These are phyloP conservation scores for Andrena chrysosceles DNA, from an alignment of 2,888 invertebrate species.

Conservation along the genomic window DNA sequence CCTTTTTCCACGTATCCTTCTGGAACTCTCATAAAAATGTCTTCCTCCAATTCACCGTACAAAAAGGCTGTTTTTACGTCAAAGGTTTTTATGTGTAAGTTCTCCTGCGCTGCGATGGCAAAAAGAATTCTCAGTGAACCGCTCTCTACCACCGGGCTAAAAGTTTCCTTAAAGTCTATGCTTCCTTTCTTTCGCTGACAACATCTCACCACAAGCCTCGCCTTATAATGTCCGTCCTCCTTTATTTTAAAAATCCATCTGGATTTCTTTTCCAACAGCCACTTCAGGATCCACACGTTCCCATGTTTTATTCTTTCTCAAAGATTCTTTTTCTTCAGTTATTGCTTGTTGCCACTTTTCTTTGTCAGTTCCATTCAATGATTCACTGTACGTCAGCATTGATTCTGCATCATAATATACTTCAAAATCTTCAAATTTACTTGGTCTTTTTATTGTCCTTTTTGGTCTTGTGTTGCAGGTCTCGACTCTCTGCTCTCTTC, in stretches of 20 bases:
- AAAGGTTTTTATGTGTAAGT: slow-evolving; percentile 11
- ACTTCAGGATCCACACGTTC: slow-evolving; percentile 39
- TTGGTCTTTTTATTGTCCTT: too few species aligned
- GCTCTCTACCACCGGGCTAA: slow-evolving; percentile 22
- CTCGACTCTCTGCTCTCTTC: too few species aligned
- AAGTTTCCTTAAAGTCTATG: slow-evolving; percentile 24
- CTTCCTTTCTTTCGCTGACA: slow-evolving; percentile 8
- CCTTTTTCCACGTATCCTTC: slow-evolving; percentile 22
- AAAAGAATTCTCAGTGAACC: slow-evolving; percentile 8
- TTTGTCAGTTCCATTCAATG: slow-evolving; percentile 24
- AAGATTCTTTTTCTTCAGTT: slow-evolving; percentile 62
- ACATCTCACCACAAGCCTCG: slow-evolving; percentile 21
- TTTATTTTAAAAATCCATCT: slow-evolving; percentile 69
- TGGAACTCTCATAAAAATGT: slow-evolving; percentile 34
- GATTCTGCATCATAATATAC: too few species aligned
- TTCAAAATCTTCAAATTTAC: too few species aligned
- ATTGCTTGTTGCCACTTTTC: slow-evolving; percentile 42
- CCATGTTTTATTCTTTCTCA: slow-evolving; percentile 68
- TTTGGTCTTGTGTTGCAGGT: too few species aligned
- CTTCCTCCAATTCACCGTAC: slow-evolving; percentile 30
- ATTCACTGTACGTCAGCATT: slow-evolving; percentile 33
- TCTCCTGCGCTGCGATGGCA: neutral
- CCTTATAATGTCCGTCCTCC: slow-evolving; percentile 52
- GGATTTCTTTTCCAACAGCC: slow-evolving; percentile 47
- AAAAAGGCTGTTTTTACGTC: slow-evolving; percentile 28